Evolutionary conservation across 2,113 vertebrate species (phyloP), one percentile per base, ranked within the genome.

Genomic region (Crocuta crocuta): DNA sequence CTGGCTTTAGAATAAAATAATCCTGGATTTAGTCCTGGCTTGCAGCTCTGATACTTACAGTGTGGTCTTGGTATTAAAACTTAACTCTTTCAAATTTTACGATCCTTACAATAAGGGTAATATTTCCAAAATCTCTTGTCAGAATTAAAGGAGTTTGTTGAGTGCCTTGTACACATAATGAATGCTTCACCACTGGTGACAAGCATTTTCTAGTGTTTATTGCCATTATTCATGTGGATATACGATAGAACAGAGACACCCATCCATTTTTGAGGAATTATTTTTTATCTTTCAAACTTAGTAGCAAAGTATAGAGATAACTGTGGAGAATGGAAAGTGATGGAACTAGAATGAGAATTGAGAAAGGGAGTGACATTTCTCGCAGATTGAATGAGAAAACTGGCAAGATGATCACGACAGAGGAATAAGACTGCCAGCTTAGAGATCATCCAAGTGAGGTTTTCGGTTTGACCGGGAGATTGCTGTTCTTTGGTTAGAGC

Each of bases 31-130:
- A 58, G 23, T 78, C 21, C 16, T 96, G 26, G 28, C 19, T 79
- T 96, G 73, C 13, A 89, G 43, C 79, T 96, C 39, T 95, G 48
- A 91, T 85, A 58, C 63, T 92, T 91, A 74, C 0, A 81, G 28
- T 90, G 48, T 70, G 39, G 48, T 45, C 66, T 81, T 89, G 43
- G n/a, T 45, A n/a, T 35, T 83, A 68, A n/a, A 79, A 63, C 43
- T 89, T 86, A 50, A 70, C 28, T 90, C 13, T 86, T 96, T 3
- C 87, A 90, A 85, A 88, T 81, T 23, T 97, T 63, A 89, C 31
- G 3, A 68, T 84, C 31, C 76, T 81, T 90, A 61, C 19, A 70
- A 87, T 33, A 81, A 65, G 58, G 17, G 6, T 81, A 26, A 39
- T 50, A 79, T 33, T 48, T 94, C 70, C 65, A 71, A 93, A 97